Evolutionary conservation across 2,797 vertebrate species (phyloP), one percentile per base, ranked within the genome.

Genomic region (Pogonophryne albipinna): DNA sequence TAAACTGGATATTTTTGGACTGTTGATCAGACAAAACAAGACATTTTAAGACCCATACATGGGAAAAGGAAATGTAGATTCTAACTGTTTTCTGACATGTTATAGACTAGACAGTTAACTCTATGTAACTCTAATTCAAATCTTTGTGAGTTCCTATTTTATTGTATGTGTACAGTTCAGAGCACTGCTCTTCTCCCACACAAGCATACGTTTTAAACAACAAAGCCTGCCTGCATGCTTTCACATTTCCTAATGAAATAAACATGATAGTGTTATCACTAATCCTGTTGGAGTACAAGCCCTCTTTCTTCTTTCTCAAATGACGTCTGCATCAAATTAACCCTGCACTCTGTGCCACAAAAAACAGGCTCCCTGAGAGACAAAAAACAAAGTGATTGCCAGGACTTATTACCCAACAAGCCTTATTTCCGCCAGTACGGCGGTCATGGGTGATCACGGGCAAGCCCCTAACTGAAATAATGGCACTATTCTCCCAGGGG

Each of bases 401-500:
- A 7, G 50, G 75, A 57, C 51, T 61, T 63, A 79, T 80, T 89
- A 87, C 59, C 76, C 82, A 87, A 70, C 51, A 75, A 66, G 80
- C 64, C 67, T 45, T 20, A 55, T 83, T 87, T 92, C 85, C 74
- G 23, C 73, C 62, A 64, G 81, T 91, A 85, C 77, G 19, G 72
- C 65, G 64, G 83, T 91, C 85, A 83, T 47, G 69, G 79, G 80
- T 66, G 75, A 66, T 78, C 53, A 61, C 60, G 66, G 82, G 66
- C 67, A 59, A 58, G 16, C 64, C 80, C 23, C 57, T 65, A 53
- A 86, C 73, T 66, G 66, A 68, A 91, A 94, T 91, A 93, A 94
- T 85, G 72, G 64, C 41, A 52, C 75, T 53, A 87, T 90, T 91
- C 91, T 92, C 87, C 82, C 83, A 63, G 87, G 85, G 91, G 66